Conservation (phyloP, 2,113 vertebrate genomes). For the Macquaria ambigua region DNA sequence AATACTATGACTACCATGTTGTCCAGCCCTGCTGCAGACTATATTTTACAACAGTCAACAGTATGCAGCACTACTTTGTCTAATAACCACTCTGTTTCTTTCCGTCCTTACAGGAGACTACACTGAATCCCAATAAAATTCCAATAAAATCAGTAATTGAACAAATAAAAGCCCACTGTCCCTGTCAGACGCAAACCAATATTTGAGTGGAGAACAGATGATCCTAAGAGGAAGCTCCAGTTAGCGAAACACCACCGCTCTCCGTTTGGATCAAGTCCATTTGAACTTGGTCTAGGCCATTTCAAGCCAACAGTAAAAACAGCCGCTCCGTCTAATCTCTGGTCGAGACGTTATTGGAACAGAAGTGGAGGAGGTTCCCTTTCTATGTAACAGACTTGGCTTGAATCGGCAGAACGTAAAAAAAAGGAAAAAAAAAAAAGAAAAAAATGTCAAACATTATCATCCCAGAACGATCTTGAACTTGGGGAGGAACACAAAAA, state of each 20-base stretch:
- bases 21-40: not conserved
- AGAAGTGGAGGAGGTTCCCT: not conserved
- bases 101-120: constrained; percentile 71
- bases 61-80: not conserved
- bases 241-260: not conserved
- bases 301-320: constrained; percentile 40
- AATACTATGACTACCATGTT: not conserved
- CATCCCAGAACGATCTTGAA: constrained; percentile 29
- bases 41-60: not conserved
- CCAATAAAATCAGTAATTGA: constrained; percentile 57
- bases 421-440: not conserved
- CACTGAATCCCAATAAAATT: constrained; percentile 66
- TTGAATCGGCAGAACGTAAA: not conserved
- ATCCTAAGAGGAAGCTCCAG: constrained; percentile 24
- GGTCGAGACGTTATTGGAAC: constrained; percentile 12
- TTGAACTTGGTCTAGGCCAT: constrained; percentile 33
- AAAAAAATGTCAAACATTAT: not conserved
- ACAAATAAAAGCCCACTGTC: constrained; percentile 40
- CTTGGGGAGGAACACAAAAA: not conserved
- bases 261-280: constrained; percentile 29
- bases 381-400: constrained; percentile 31
- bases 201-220: constrained; percentile 32
- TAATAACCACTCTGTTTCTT: constrained; percentile 3
- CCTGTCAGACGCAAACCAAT: constrained; percentile 21
- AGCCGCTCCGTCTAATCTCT: constrained; percentile 12